Evolutionary conservation across 64 coral and sea anemone genomes (phyloP), one percentile per base, ranked within the genome.

Genomic region (Montipora sp.): DNA sequence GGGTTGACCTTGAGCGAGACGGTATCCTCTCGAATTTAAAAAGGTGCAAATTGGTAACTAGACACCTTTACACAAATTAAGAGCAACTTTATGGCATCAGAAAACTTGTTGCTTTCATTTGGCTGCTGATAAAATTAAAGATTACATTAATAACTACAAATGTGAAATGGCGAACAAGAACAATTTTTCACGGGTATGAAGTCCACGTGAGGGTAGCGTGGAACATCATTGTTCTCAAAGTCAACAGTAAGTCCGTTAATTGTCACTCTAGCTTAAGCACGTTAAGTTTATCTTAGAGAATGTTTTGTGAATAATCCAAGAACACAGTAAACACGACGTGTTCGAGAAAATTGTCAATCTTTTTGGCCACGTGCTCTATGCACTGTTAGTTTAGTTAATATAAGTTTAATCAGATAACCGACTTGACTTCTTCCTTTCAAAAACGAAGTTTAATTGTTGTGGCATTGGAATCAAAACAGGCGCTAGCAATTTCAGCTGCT

Each of bases 141-240:
- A 36, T 2, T 36, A 36, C 36, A 36, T 36, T 36, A 36, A 36
- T 36, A 36, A 36, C 36, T 36, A 2, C 36, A 36, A 36, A 36
- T 36, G 2, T 36, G 36, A 36, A 36, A 36, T 36, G 1, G 36
- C 36, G 2, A 36, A 55, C 51, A 55, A 55, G 10, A 5, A 0
- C 51, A 55, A 55, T 10, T 55, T 55, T 55, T 10, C 0, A 55
- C 51, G 51, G 9, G 5, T 0, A 55, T 0, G 51, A 55, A 5
- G 51, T 47, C 60, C 59, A 68, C 58, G 80, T 68, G 80, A 83
- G 19, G 60, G 15, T 20, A 83, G 80, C 80, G 36, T 68, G 60
- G 44, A 67, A 45, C 11, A 8, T 53, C 48, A 80, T 80, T 80
- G 16, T 80, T 57, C 57, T 67, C 51, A 55, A 55, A 55, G 19